These are phyloP conservation scores for Strongylocentrotus purpuratus DNA, from an alignment of 35 echinoderm and acorn worm species.

Conservation along the genomic window DNA sequence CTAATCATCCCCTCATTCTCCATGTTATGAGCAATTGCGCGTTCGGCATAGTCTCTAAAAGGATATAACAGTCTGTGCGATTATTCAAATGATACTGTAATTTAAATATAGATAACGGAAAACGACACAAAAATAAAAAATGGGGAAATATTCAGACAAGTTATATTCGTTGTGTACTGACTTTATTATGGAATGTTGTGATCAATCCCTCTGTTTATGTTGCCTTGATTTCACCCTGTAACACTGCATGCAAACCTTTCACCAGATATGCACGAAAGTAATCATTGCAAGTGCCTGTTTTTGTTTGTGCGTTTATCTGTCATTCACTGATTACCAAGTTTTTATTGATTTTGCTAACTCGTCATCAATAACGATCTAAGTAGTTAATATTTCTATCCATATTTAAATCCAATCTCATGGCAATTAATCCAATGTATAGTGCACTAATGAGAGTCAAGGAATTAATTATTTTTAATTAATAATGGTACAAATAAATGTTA, in stretches of 20 bases:
- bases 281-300: conserved; percentile 17
- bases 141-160: background rate
- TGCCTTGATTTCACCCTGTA: background rate
- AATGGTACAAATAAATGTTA: too few relatives aligned
- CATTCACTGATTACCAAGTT: background rate
- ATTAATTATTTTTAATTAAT: too few relatives aligned
- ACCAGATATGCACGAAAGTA: background rate
- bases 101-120: background rate
- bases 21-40: too few relatives aligned
- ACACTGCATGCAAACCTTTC: background rate
- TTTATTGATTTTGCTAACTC: too few relatives aligned
- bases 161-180: background rate
- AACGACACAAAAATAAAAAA: background rate
- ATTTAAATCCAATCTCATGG: too few relatives aligned
- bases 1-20: background rate
- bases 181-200: background rate
- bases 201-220: background rate
- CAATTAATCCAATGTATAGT: too few relatives aligned
- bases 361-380: too few relatives aligned
- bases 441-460: too few relatives aligned
- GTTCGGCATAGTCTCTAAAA: background rate
- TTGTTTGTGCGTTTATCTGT: background rate
- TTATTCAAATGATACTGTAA: background rate
- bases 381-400: too few relatives aligned
- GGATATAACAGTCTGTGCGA: background rate